Evolutionary conservation across 2,113 vertebrate species (phyloP), one percentile per base, ranked within the genome.

Genomic region (Indicator maculatus): DNA sequence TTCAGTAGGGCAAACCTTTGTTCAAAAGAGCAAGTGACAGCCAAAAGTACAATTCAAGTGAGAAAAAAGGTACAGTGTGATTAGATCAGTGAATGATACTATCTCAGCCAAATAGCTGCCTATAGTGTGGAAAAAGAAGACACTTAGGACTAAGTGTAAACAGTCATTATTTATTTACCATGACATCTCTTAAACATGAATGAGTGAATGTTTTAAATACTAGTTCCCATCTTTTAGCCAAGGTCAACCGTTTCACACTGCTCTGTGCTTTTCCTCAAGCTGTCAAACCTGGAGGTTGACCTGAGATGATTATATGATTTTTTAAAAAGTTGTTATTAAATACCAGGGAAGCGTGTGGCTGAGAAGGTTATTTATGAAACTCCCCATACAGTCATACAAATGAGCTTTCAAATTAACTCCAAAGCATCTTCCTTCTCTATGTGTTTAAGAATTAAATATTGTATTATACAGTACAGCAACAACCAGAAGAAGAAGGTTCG

Each of bases 131-230:
- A 96, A 98, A 97, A 98, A 97, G 90, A 93, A 98, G 96, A 97
- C 94, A 97, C 94, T 97, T 96, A 97, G 95, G 95, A 85, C 92
- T 97, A 91, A 96, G 95, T 96, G 96, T 97, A 98, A 98, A 98
- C 96, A 98, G 96, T 98, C 97, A 98, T 98, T 93, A 98, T 98
- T 98, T 98, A 98, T 98, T 98, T 98, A 98, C 95, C 86, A 92
- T 97, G 96, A 97, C 98, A 97, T 98, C 94, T 98, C 96, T 98
- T 97, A 98, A 98, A 98, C 97, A 98, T 95, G 96, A 98, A 97
- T 83, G 91, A 97, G 95, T 94, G 89, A 96, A 97, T 97, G 96
- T 97, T 98, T 98, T 97, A 98, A 98, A 98, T 98, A 97, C 90
- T 86, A 83, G 89, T 93, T 97, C 94, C 96, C 90, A 94, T 97